These are phyloP conservation scores for Thysanoteuthis rhombus DNA, from an alignment of 2,888 invertebrate species.

Conservation along the genomic window DNA sequence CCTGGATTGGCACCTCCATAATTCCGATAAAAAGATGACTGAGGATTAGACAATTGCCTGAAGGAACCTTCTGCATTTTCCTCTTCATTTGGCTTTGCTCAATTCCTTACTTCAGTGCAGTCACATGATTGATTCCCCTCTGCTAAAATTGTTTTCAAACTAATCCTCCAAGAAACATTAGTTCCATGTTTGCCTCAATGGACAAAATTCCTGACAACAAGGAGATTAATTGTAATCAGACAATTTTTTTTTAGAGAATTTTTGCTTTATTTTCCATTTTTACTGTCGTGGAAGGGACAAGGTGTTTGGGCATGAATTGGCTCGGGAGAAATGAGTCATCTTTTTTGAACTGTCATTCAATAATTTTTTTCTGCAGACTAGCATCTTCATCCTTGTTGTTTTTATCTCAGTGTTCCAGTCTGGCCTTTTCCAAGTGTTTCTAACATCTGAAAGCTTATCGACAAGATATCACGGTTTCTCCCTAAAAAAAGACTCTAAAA, in stretches of 20 bases:
- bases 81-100: neutral
- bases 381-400: too few relatives aligned
- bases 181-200: neutral
- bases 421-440: too few relatives aligned
- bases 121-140: neutral
- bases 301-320: neutral
- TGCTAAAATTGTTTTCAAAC: neutral
- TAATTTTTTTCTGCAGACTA: too few relatives aligned
- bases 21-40: neutral
- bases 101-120: neutral
- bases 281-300: too few relatives aligned
- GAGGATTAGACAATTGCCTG: neutral
- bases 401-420: too few relatives aligned
- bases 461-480: too few relatives aligned
- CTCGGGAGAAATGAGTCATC: neutral
- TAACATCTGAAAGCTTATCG: too few relatives aligned
- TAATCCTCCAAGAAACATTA: constrained; percentile 12
- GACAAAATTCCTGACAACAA: neutral
- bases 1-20: too few relatives aligned
- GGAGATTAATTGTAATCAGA: neutral
- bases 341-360: neutral
- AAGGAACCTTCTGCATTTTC: neutral
- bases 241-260: neutral
- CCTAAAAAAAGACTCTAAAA: too few relatives aligned
- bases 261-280: neutral